phyloP scores from a whole-genome alignment of 1,140 invertebrate genomes.

The Brachionus paranguensis region DNA sequence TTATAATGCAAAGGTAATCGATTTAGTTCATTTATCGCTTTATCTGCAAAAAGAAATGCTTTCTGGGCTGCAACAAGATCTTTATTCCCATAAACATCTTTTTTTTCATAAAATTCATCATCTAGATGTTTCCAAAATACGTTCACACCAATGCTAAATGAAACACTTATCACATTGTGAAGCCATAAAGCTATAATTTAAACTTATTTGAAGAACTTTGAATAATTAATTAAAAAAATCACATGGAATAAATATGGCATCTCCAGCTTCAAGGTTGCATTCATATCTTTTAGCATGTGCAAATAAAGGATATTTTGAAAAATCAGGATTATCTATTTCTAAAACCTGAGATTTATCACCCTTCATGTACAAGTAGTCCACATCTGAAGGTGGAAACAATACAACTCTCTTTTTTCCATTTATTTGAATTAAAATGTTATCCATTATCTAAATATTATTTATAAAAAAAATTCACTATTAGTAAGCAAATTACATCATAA shows the following conservation, averaged over 20 bases:
- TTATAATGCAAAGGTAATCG: conserved; percentile 58
- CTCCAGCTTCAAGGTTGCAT: conserved; percentile 49
- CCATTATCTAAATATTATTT: conserved; percentile 56
- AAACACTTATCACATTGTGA: conserved; percentile 55
- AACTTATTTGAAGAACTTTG: conserved; percentile 34
- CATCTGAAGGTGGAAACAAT: conserved; percentile 59
- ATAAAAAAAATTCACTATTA: neutral
- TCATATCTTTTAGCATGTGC: conserved; percentile 45
- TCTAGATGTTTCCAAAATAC: conserved; percentile 62
- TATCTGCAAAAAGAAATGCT: conserved; percentile 57
- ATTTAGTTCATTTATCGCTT: conserved; percentile 56
- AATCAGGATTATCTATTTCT: conserved; percentile 52
- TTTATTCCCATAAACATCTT: conserved; percentile 62
- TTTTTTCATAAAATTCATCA: conserved; percentile 57
- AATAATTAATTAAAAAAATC: neutral
- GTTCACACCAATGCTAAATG: conserved; percentile 60
- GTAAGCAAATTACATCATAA: conserved; percentile 58
- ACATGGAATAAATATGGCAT: conserved; percentile 55
- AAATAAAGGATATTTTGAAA: conserved; percentile 48
- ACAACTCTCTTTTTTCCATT: conserved; percentile 59
- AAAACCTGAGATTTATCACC: conserved; percentile 62
- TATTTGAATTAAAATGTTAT: conserved; percentile 62
- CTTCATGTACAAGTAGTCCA: conserved; percentile 58
- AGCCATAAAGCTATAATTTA: conserved; percentile 59
- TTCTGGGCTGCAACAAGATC: conserved; percentile 57